Evolutionary conservation across 2,797 vertebrate species (phyloP).

Genomic region (Cynodonichthys magdalenae): DNA sequence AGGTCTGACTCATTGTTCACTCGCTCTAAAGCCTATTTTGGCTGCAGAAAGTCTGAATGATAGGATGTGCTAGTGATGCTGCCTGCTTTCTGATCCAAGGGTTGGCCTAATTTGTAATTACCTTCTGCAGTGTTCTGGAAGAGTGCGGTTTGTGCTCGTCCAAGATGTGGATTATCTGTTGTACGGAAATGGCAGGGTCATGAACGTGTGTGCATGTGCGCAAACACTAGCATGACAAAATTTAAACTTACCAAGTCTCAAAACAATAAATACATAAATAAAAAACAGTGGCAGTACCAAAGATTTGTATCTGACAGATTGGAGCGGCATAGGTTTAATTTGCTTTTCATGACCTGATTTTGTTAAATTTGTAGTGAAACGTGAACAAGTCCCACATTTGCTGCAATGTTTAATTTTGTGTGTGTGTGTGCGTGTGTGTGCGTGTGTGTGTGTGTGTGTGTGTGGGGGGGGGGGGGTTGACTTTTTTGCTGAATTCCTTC

Average conservation of each 20-base stretch:
- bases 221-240: constrained; percentile 14
- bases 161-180: constrained; percentile 74
- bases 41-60: constrained; percentile 49
- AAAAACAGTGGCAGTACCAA: constrained; percentile 46
- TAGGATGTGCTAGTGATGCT: constrained; percentile 65
- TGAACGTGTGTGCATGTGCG: constrained; percentile 20
- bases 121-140: constrained; percentile 81
- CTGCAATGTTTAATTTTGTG: constrained; percentile 32
- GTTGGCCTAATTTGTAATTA: constrained; percentile 81
- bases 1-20: constrained; percentile 73
- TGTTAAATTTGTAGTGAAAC: constrained; percentile 71
- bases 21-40: constrained; percentile 66
- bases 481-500: constrained; percentile 27
- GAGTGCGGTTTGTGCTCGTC: constrained; percentile 70
- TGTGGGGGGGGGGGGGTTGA: too few relatives aligned
- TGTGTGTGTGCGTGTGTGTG: too few relatives aligned
- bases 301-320: constrained; percentile 59
- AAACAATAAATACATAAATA: constrained; percentile 36
- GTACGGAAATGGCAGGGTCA: constrained; percentile 58
- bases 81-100: constrained; percentile 68
- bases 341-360: constrained; percentile 59
- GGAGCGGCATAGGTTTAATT: constrained; percentile 66
- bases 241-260: constrained; percentile 6
- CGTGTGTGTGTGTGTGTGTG: too few relatives aligned
- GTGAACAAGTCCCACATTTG: constrained; percentile 32